Percentiles rank a stretch among this genome's conserved stretches.
phyloP scores from a whole-genome alignment of 2,113 vertebrate species.

The Gymnogyps californianus region DNA sequence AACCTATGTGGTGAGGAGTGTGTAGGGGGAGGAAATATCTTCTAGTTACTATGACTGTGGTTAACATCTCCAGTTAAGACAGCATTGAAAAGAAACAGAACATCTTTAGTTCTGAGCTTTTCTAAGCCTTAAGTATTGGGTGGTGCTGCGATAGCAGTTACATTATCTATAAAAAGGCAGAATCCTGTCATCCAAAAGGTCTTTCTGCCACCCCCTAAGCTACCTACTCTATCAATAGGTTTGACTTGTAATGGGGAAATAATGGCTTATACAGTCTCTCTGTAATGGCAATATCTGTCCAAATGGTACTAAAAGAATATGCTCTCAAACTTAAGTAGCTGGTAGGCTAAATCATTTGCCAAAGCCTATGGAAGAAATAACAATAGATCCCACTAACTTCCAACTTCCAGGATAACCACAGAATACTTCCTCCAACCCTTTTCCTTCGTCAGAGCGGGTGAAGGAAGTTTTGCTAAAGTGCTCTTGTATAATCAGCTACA shows the following conservation, averaged over 20 bases:
- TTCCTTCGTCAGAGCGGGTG: not conserved
- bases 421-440: not conserved
- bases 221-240: not conserved
- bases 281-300: not conserved
- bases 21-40: not conserved
- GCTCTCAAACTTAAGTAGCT: not conserved
- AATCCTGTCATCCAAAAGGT: not conserved
- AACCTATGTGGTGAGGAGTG: fast-evolving
- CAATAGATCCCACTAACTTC: not conserved
- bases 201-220: not conserved
- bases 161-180: not conserved
- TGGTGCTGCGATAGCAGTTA: not conserved
- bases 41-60: not conserved
- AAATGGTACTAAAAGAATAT: not conserved
- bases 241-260: not conserved
- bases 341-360: not conserved
- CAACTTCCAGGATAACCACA: not conserved
- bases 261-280: not conserved
- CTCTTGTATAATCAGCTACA: not conserved
- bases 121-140: not conserved
- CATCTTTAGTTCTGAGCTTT: not conserved
- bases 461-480: not conserved
- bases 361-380: not conserved
- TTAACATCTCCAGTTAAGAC: not conserved
- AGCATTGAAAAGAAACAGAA: not conserved